Evolutionary conservation across 2,797 vertebrate genomes (phyloP).

Genomic region (Xyrichtys novacula): DNA sequence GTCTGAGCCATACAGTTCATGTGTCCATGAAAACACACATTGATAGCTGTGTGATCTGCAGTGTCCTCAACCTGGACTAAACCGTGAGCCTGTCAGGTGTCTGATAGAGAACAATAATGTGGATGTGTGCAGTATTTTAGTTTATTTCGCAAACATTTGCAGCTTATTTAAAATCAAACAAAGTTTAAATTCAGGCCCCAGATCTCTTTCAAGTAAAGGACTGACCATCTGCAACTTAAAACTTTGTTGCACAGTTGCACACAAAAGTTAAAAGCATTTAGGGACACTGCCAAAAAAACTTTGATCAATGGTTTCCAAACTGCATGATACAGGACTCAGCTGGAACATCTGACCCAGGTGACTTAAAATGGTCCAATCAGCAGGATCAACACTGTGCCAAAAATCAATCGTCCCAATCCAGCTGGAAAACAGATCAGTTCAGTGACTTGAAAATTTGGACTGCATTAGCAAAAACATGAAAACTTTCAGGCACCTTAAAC

Average conservation of each 20-base stretch:
- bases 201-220: not conserved
- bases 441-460: not conserved
- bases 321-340: constrained; percentile 16
- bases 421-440: not conserved
- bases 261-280: not conserved
- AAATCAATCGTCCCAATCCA: constrained; percentile 39
- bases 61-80: constrained; percentile 9
- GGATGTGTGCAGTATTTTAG: no score
- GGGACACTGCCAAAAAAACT: constrained; percentile 9
- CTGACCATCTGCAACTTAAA: not conserved
- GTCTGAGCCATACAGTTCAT: not conserved
- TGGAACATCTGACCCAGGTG: constrained; percentile 24
- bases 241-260: not conserved
- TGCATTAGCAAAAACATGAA: constrained; percentile 1
- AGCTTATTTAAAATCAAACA: no score
- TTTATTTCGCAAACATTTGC: no score
- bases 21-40: not conserved
- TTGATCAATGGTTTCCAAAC: constrained; percentile 16
- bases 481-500: not conserved
- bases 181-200: not conserved
- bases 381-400: constrained; percentile 26
- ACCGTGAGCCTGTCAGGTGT: not conserved
- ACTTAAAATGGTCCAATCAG: constrained; percentile 30
- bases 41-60: not conserved
- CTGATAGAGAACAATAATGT: constrained; percentile 16